Evolutionary conservation across 2,113 vertebrate genomes (phyloP).

Genomic region (Etia nguti): DNA sequence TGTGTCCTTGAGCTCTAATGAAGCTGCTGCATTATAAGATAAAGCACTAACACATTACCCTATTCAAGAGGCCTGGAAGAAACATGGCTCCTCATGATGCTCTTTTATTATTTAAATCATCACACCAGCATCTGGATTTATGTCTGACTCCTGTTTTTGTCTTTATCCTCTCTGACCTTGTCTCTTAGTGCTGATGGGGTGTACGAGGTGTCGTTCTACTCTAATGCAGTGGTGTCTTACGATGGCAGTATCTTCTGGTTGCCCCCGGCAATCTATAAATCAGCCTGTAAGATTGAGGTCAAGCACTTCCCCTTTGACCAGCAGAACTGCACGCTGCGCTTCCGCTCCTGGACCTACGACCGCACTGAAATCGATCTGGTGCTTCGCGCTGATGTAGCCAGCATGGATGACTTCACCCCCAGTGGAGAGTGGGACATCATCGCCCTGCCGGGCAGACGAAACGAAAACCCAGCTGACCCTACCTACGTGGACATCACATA

Average conservation of each 20-base stretch:
- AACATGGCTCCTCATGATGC: not conserved
- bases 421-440: conserved; percentile 97
- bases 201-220: conserved; percentile 98
- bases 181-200: conserved; percentile 86
- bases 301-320: conserved; percentile 97
- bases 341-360: conserved; percentile 97
- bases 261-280: conserved; percentile 95
- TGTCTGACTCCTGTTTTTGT: not conserved
- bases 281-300: conserved; percentile 93
- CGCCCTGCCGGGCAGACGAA: conserved; percentile 84
- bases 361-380: conserved; percentile 91
- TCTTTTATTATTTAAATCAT: not conserved
- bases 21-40: conserved; percentile 1
- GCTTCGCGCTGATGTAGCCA: conserved; percentile 86
- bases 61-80: not conserved
- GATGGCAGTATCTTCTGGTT: conserved; percentile 97
- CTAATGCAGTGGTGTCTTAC: conserved; percentile 91
- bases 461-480: conserved; percentile 87
- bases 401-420: conserved; percentile 93
- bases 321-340: conserved; percentile 95
- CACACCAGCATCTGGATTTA: not conserved
- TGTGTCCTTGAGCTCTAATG: not conserved
- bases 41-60: not conserved
- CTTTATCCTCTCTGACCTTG: not conserved
- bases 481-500: conserved; percentile 96